A percentile compares a stretch with the other conserved stretches of the same genome.
Conservation (phyloP, 2,113 vertebrate species). For the Panthera uncia region DNA sequence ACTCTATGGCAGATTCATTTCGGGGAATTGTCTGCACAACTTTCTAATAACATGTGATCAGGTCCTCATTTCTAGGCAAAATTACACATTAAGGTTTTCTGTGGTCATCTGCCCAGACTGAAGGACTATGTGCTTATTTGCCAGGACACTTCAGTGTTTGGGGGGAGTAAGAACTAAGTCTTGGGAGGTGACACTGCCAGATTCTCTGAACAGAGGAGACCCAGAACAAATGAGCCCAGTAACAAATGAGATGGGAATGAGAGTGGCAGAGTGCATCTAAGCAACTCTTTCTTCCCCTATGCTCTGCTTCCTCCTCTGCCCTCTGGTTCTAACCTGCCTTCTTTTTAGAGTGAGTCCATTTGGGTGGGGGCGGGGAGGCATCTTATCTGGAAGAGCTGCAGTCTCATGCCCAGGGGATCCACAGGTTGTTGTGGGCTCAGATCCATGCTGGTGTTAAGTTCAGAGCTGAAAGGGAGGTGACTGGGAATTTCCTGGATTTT, state of each 20-base stretch:
- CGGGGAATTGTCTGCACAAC: neutral
- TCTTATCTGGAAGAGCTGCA: neutral
- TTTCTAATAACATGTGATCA: neutral
- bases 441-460: too few relatives aligned
- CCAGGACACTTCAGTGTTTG: neutral
- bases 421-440: neutral
- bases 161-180: neutral
- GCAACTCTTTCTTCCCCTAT: neutral
- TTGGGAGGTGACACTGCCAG: neutral
- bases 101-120: neutral
- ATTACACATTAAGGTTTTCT: neutral
- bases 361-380: too few relatives aligned
- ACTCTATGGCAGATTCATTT: neutral
- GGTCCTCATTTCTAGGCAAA: neutral
- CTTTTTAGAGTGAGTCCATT: neutral
- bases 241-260: neutral
- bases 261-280: neutral
- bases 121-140: neutral
- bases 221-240: neutral
- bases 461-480: neutral
- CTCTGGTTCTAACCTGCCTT: neutral
- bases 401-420: neutral
- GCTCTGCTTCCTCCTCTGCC: neutral
- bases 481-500: neutral
- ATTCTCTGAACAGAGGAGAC: neutral